phyloP scores from a whole-genome alignment of 2,888 invertebrate species.

The Ophioninae sp. region DNA sequence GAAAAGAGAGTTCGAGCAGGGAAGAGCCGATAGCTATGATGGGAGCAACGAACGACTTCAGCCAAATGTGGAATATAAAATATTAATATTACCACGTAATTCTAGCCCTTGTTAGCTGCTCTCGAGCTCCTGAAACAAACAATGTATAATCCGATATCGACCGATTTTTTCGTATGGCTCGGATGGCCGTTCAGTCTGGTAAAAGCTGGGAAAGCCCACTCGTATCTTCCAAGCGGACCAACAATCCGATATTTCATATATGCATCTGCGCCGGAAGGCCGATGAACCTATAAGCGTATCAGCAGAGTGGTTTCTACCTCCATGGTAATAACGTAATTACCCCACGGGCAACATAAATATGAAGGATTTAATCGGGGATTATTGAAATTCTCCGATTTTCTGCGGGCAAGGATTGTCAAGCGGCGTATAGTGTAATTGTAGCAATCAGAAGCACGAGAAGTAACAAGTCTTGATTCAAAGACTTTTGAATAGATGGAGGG shows the following conservation, averaged over 20 bases:
- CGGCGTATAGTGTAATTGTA: background rate
- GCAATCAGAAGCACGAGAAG: background rate
- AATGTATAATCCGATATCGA: conserved; percentile 65
- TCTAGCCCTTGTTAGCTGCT: conserved; percentile 39
- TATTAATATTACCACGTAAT: conserved; percentile 7
- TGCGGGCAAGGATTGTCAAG: background rate
- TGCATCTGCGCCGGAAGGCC: background rate
- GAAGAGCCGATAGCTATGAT: conserved; percentile 7
- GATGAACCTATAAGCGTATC: conserved; percentile 15
- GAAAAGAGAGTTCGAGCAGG: conserved; percentile 1
- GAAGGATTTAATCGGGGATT: conserved; percentile 23
- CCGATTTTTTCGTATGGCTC: conserved; percentile 51
- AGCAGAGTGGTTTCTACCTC: background rate
- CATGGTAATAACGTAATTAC: conserved; percentile 4
- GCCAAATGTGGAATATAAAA: conserved; percentile 29
- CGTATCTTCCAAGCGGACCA: conserved; percentile 5
- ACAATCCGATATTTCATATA: conserved; percentile 24
- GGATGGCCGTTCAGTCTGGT: conserved; percentile 14
- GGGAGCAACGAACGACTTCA: conserved; percentile 42
- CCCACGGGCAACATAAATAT: conserved; percentile 3
- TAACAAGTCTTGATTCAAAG: background rate
- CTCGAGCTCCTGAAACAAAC: conserved; percentile 61
- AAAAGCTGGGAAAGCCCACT: conserved; percentile 9
- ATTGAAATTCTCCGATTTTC: conserved; percentile 25
- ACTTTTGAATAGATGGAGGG: background rate